Conservation (phyloP, 64 coral and sea anemone genomes). For the Pachyseris speciosa region DNA sequence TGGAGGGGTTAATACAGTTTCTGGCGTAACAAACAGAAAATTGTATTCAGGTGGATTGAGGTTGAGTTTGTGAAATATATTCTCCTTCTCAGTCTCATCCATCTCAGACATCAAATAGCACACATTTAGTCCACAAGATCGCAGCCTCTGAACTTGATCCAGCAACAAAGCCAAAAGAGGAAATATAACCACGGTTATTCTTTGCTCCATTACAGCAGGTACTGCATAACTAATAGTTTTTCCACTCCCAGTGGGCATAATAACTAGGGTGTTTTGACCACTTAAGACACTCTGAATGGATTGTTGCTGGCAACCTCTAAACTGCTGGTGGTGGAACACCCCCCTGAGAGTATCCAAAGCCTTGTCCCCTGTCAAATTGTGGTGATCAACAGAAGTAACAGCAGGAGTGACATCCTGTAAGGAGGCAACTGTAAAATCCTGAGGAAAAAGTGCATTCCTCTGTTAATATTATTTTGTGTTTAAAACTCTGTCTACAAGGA, state of each 20-base stretch:
- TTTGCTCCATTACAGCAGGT: not conserved
- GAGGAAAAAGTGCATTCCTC: too few species aligned
- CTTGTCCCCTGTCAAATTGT: not conserved
- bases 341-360: not conserved
- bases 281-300: not conserved
- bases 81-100: conserved; percentile 29
- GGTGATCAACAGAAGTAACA: too few species aligned
- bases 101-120: conserved; percentile 64
- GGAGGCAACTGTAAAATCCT: too few species aligned
- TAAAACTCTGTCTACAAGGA: too few species aligned
- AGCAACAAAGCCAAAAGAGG: conserved; percentile 43
- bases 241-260: conserved; percentile 43
- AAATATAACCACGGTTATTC: conserved; percentile 27
- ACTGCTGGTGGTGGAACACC: not conserved
- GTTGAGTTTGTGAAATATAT: conserved; percentile 20
- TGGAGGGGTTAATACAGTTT: conserved; percentile 9
- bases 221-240: conserved; percentile 50
- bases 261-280: not conserved
- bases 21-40: conserved; percentile 59
- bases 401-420: too few species aligned
- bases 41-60: conserved; percentile 29
- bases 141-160: conserved; percentile 56
- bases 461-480: too few species aligned
- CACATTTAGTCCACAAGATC: conserved; percentile 24
- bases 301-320: conserved; percentile 6